Percentiles rank a stretch among this genome's conserved stretches.
phyloP scores from a whole-genome alignment of 2,797 vertebrate genomes.

The Xiphorhynchus erythropygius region DNA sequence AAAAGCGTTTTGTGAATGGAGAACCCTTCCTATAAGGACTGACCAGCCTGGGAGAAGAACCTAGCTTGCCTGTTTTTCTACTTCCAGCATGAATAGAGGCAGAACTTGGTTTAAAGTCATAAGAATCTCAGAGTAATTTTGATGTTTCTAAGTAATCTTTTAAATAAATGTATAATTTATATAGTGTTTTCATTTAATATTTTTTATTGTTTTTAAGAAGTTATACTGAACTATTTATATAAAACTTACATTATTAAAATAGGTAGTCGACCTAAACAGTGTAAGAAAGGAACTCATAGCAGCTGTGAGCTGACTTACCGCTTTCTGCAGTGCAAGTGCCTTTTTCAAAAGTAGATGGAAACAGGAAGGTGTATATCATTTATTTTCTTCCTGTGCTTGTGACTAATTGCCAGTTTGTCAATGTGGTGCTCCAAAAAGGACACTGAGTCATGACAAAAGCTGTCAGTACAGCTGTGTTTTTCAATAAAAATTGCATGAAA shows the following conservation, averaged over 20 bases:
- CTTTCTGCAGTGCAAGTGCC: background rate
- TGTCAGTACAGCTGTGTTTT: conserved; percentile 13
- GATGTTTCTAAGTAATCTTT: background rate
- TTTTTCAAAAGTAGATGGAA: background rate
- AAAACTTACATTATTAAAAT: background rate
- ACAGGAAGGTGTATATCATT: background rate
- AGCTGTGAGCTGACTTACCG: background rate
- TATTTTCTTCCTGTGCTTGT: background rate
- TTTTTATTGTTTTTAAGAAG: background rate
- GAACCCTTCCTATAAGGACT: background rate
- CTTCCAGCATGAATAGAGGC: background rate
- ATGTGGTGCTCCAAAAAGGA: background rate
- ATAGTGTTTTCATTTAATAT: background rate
- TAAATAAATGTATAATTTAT: background rate
- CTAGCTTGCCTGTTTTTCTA: rapidly evolving
- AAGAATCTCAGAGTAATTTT: background rate
- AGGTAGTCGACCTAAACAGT: background rate
- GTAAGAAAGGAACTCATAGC: background rate
- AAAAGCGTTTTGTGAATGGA: background rate
- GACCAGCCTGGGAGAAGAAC: background rate
- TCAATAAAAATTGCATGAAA: background rate
- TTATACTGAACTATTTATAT: background rate
- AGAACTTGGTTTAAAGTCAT: background rate
- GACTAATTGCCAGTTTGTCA: conserved; percentile 1
- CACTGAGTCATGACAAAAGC: conserved; percentile 19